Base-by-base conservation (phyloP, 2,113 vertebrate genomes). In the Cyanocitta stelleri region DNA sequence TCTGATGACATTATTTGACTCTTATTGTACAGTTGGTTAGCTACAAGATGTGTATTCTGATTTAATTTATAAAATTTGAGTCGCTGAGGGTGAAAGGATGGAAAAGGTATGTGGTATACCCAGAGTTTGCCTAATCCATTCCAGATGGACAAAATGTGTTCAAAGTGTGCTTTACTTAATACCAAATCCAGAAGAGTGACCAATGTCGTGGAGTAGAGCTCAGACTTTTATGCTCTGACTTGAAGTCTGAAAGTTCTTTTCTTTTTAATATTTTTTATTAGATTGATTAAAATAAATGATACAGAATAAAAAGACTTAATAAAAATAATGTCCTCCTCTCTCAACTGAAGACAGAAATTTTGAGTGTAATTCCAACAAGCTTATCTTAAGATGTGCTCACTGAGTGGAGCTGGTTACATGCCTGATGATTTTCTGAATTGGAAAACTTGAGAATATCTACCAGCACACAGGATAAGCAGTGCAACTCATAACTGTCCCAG, bases 121-220 rank as follows among this genome's bases (percentile, higher is more conserved):
- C 52, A 61, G 67, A 69, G 52, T 87, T 90, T 90, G 44, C 54
- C 11, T 95, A 87, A 87, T 82, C 51, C 58, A 11, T 96, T 97
- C 90, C 92, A 96, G 89, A 92, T 87, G 74, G 66, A 52, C 41
- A 66, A 83, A 87, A 88, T 67, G 61, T 81, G 24, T 87, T 88
- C 16, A 64, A 76, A 95, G 80, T 64, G 33, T 90, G 46, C 59
- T 91, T 89, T 88, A 37, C 54, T 78, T 85, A 83, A 94, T 93
- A 48, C 39, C 51, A 95, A 91, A 91, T 87, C 55, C 81, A 77
- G 89, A 85, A 85, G 51, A 89, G 30, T 89, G 54, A 96, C 66
- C 8, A 4, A 4, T 93, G 48, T 91, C 46, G 41, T 75, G 44
- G 15, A 71, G 27, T 77, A 67, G 81, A 90, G 30, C 29, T 88